These are phyloP conservation scores for Heterodera carotae DNA, from an alignment of 1,140 invertebrate species.

Conservation along the genomic window DNA sequence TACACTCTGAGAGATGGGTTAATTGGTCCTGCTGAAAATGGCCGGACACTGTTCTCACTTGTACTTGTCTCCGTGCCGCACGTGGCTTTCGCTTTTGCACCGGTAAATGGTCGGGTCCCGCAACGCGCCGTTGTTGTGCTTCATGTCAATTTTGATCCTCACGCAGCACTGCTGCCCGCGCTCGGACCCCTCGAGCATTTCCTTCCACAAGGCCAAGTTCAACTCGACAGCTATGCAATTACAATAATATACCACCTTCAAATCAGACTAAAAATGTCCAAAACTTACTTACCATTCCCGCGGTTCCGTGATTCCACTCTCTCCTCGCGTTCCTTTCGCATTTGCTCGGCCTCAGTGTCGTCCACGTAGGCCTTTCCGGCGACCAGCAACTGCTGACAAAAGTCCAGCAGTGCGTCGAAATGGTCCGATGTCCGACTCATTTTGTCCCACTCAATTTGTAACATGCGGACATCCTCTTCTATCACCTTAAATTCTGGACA, in stretches of 20 bases:
- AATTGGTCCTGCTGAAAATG: too few species aligned
- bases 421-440: conserved; percentile 96
- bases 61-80: conserved; percentile 88
- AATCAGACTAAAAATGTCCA: conserved; percentile 39
- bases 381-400: conserved; percentile 85
- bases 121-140: conserved; percentile 91
- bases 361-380: conserved; percentile 91
- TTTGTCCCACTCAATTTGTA: conserved; percentile 86
- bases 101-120: conserved; percentile 98
- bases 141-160: conserved; percentile 95
- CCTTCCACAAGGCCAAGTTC: conserved; percentile 87
- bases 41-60: too few species aligned
- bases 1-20: conserved; percentile 81
- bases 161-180: conserved; percentile 85
- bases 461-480: conserved; percentile 84
- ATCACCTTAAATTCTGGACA: conserved; percentile 74
- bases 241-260: too few species aligned
- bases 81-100: conserved; percentile 93
- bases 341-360: conserved; percentile 86
- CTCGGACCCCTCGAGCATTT: conserved; percentile 86
- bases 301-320: conserved; percentile 82
- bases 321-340: conserved; percentile 92
- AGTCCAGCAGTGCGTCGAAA: conserved; percentile 85
- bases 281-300: conserved; percentile 74
- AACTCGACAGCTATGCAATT: conserved; percentile 83